These are phyloP conservation scores for Oreochromis spilurus DNA, from an alignment of 2,113 vertebrate genomes.

Conservation along the genomic window DNA sequence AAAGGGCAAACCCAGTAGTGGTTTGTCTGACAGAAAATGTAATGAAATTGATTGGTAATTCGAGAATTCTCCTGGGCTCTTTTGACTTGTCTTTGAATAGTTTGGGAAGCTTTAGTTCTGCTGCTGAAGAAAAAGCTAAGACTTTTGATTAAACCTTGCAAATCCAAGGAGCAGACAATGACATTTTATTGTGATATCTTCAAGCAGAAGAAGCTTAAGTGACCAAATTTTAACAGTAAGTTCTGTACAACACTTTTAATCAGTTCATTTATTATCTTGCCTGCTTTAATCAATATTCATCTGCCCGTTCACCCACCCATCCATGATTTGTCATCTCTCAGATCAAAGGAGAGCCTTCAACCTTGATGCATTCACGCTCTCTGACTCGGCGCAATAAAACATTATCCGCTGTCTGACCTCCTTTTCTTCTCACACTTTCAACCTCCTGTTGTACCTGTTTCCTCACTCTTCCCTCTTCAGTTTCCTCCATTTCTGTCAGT, in stretches of 20 bases:
- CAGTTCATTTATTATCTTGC: neutral
- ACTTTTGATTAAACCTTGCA: neutral
- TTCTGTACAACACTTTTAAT: neutral
- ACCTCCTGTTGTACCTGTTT: neutral
- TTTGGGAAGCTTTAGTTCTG: neutral
- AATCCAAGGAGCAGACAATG: neutral
- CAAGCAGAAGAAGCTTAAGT: neutral
- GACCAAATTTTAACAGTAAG: neutral
- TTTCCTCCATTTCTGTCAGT: neutral
- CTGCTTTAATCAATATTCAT: neutral
- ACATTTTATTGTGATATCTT: neutral
- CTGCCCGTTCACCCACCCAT: neutral
- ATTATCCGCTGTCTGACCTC: conserved; percentile 44
- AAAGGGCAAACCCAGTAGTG: neutral
- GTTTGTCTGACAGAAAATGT: conserved; percentile 25
- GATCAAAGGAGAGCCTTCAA: neutral
- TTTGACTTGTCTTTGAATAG: neutral
- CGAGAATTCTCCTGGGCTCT: neutral
- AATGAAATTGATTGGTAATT: conserved; percentile 15
- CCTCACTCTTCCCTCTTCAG: neutral
- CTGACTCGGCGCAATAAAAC: conserved; percentile 6
- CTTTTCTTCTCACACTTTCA: conserved; percentile 32
- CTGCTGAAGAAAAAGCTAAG: neutral
- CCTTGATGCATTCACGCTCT: conserved; percentile 12
- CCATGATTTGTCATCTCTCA: neutral